Evolutionary conservation across 2,797 vertebrate species (phyloP).

Genomic region (Pantherophis vulpinus): DNA sequence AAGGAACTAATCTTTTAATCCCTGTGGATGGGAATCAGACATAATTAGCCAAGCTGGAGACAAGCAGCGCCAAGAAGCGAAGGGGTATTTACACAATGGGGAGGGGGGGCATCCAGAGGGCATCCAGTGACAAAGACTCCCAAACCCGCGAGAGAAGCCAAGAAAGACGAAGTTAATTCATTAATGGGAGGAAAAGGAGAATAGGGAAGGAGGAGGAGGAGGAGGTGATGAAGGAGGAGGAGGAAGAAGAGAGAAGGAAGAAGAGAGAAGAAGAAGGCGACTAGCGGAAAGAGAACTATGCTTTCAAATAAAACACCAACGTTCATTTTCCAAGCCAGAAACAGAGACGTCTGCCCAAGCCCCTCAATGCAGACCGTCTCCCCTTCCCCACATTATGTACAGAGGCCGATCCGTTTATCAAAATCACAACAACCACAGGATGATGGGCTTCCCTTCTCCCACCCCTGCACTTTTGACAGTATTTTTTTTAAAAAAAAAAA

Average conservation of each 20-base stretch:
- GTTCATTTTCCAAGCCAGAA: neutral
- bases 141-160: neutral
- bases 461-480: neutral
- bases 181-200: neutral
- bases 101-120: neutral
- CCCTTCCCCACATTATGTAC: slow-evolving; percentile 46
- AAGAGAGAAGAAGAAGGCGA: too few species aligned
- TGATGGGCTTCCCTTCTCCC: neutral
- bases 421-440: slow-evolving; percentile 46
- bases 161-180: slow-evolving; percentile 12
- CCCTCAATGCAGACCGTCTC: neutral
- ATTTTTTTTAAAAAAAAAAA: neutral
- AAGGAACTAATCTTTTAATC: slow-evolving; percentile 27
- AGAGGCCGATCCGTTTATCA: slow-evolving; percentile 55
- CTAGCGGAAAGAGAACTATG: neutral
- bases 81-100: neutral
- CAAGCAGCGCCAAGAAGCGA: neutral
- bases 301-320: neutral
- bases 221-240: too few species aligned
- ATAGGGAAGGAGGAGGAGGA: neutral
- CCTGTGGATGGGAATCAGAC: slow-evolving; percentile 9
- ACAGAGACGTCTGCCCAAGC: slow-evolving; percentile 1
- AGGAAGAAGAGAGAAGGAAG: too few species aligned
- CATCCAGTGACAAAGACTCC: neutral
- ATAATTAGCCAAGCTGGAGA: slow-evolving; percentile 15